Evolutionary conservation across 1,140 invertebrate species (phyloP).

Genomic region (Pentalonia nigronervosa): DNA sequence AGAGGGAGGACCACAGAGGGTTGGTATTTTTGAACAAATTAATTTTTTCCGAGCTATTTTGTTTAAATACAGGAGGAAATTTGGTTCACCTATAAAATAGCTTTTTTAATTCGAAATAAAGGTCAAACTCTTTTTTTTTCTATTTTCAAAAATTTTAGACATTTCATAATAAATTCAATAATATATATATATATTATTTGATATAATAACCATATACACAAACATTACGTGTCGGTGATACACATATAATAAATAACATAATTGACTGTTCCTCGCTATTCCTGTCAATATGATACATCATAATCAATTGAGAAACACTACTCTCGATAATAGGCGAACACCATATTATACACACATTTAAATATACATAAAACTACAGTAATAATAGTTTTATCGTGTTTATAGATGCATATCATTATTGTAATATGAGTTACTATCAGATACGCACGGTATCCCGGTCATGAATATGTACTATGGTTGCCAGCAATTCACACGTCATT

Average conservation of each 20-base stretch:
- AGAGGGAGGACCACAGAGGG: not conserved
- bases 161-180: too few relatives aligned
- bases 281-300: not conserved
- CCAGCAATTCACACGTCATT: not conserved
- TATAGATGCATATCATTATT: not conserved
- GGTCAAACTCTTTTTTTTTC: not conserved
- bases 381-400: not conserved
- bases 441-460: too few relatives aligned
- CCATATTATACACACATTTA: not conserved
- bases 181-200: not conserved
- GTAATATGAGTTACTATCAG: not conserved
- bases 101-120: not conserved
- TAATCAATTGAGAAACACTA: not conserved
- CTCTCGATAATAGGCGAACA: not conserved
- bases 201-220: not conserved
- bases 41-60: not conserved
- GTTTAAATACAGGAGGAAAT: not conserved
- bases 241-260: not conserved
- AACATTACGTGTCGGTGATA: not conserved
- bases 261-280: not conserved
- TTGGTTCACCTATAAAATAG: not conserved
- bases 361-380: not conserved
- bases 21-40: constrained; percentile 22
- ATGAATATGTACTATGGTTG: not conserved
- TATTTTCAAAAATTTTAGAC: not conserved